Base-by-base conservation (phyloP, 1,140 invertebrate genomes). In the Cyclina sinensis region DNA sequence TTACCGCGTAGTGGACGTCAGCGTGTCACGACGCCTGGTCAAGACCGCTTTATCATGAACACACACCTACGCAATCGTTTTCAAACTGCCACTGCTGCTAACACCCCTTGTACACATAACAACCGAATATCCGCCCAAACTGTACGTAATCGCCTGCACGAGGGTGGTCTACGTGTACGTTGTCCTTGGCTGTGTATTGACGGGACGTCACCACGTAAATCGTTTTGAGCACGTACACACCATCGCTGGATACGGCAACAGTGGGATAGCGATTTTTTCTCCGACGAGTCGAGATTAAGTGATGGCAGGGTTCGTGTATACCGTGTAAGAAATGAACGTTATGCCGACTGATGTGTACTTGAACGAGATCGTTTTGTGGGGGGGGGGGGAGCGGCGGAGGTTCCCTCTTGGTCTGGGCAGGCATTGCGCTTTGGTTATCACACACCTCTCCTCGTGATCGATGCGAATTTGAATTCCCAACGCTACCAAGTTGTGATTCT, bases 391-490 rank as follows among this genome's bases (percentile, higher is more conserved):
- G n/a, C n/a, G n/a, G n/a, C 9, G 35, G 74, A 51, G 48, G 74
- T 51, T n/a, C 18, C 35, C 35, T 14, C 18, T 39, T 68, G 74
- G 39, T 79, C 43, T 54, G 12, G 74, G 27, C 46, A 57, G 78
- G 46, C 78, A 80, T 57, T 39, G 30, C 5, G 30, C 32, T 35
- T 32, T 5, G 30, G n/a, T 59, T 59, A 80, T 59, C 30, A 24
- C 30, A 80, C 27, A 80, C 7, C 78, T 32, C 78, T 81, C 37
- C 27, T 81, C 32, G 51, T 65, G 46, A 65, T 62, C 54, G 30
- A 81, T 62, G 57, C 27, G 46, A 81, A 37, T 65, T 32, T 81
- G 59, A 81, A 62, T 59, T 30, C 62, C 27, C 24, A n/a, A n/a
- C n/a, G n/a, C n/a, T n/a, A n/a, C n/a, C n/a, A n/a, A n/a, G n/a